phyloP scores from a whole-genome alignment of 2,113 vertebrate species.

The Cottus gobio region DNA sequence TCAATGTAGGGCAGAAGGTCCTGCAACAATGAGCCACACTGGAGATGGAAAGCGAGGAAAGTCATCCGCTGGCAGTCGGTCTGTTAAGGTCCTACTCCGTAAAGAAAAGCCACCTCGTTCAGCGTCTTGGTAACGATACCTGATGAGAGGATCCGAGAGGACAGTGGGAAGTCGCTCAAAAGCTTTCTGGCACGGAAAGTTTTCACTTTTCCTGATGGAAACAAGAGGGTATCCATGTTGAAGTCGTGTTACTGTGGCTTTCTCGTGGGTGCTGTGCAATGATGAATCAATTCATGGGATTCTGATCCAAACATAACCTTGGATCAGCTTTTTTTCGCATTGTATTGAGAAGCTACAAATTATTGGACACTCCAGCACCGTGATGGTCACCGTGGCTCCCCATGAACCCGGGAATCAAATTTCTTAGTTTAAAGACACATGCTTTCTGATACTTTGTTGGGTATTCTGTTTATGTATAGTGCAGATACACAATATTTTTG shows the following conservation, averaged over 20 bases:
- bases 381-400: conserved; percentile 2
- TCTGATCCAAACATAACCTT: conserved; percentile 11
- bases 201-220: conserved; percentile 24
- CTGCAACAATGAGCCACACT: conserved; percentile 24
- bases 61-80: conserved; percentile 64
- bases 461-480: conserved; percentile 32
- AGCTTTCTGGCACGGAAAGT: conserved; percentile 20
- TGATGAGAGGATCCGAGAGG: conserved; percentile 32
- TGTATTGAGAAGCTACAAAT: conserved; percentile 30
- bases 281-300: not conserved
- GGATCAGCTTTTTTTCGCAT: conserved; percentile 26
- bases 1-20: conserved; percentile 23
- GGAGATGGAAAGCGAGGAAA: conserved; percentile 19
- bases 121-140: conserved; percentile 22
- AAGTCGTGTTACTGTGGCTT: conserved; percentile 6
- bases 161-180: conserved; percentile 21
- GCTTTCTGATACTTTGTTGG: conserved; percentile 52
- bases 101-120: conserved; percentile 27
- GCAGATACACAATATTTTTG: conserved; percentile 46
- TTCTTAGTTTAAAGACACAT: conserved; percentile 63
- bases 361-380: conserved; percentile 22
- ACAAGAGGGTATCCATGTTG: conserved; percentile 10
- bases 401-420: not conserved
- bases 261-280: conserved; percentile 9
- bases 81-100: conserved; percentile 27